Percentiles rank a stretch among this genome's conserved stretches.
These are phyloP conservation scores for Hydropsyche betteni DNA, from an alignment of 2,888 invertebrate species.

Conservation along the genomic window DNA sequence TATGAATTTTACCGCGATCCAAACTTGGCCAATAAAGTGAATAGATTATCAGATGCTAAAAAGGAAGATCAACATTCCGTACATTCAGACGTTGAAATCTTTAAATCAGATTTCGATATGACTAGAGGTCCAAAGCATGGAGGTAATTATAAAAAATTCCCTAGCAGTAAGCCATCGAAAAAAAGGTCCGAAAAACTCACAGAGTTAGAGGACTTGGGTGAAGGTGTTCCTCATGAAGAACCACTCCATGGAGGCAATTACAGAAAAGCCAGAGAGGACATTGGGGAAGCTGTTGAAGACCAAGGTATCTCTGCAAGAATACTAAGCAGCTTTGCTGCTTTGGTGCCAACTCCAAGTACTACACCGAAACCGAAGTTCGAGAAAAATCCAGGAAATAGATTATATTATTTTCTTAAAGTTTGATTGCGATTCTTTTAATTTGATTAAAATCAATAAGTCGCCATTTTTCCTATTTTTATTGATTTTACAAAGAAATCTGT, in stretches of 20 bases:
- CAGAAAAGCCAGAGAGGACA: constrained; percentile 58
- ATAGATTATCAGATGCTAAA: constrained; percentile 42
- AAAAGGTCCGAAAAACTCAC: constrained; percentile 31
- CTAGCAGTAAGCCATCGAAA: constrained; percentile 15
- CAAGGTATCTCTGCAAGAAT: constrained; percentile 56
- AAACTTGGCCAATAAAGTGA: constrained; percentile 46
- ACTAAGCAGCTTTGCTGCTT: constrained; percentile 61
- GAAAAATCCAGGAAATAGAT: constrained; percentile 64
- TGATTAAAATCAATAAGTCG: background rate
- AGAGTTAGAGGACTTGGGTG: constrained; percentile 61
- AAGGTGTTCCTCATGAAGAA: constrained; percentile 57
- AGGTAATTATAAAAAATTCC: constrained; percentile 51
- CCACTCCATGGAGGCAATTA: constrained; percentile 65
- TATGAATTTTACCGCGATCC: constrained; percentile 45
- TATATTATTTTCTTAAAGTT: constrained; percentile 59
- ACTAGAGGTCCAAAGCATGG: constrained; percentile 51
- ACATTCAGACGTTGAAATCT: constrained; percentile 42
- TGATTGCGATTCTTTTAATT: constrained; percentile 1
- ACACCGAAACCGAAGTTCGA: constrained; percentile 58
- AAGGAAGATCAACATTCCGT: constrained; percentile 33
- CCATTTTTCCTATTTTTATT: constrained; percentile 8
- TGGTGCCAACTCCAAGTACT: constrained; percentile 60
- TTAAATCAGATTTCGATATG: constrained; percentile 43
- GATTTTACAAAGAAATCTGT: no score
- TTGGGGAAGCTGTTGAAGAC: constrained; percentile 53